These are phyloP conservation scores for Pardalotus punctatus DNA, from an alignment of 2,113 vertebrate species.

Conservation along the genomic window DNA sequence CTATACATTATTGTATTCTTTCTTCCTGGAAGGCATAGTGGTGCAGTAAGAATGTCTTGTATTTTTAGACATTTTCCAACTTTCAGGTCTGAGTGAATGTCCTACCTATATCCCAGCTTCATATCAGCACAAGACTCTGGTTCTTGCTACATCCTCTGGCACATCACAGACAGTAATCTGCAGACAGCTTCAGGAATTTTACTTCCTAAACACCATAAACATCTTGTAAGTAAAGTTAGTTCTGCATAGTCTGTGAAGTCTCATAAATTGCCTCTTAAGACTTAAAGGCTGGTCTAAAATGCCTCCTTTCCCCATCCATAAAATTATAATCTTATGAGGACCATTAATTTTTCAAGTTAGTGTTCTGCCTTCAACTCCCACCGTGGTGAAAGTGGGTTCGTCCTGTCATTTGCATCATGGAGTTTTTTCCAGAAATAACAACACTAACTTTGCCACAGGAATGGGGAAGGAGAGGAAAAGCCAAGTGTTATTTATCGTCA, in stretches of 20 bases:
- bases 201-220: not conserved
- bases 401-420: not conserved
- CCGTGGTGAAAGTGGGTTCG: not conserved
- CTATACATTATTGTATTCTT: not conserved
- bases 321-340: not conserved
- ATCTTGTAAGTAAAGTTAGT: not conserved
- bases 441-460: not conserved
- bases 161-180: not conserved
- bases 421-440: not conserved
- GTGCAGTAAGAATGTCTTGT: not conserved
- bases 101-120: not conserved
- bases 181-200: not conserved
- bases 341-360: conserved; percentile 6
- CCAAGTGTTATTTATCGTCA: not conserved
- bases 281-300: not conserved
- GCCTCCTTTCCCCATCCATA: not conserved
- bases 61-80: not conserved
- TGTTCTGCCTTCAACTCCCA: not conserved
- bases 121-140: not conserved
- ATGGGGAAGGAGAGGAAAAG: not conserved
- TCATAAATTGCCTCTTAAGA: not conserved
- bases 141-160: not conserved
- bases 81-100: not conserved
- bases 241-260: not conserved
- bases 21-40: not conserved